Evolutionary conservation across 2,797 vertebrate species (phyloP).

Genomic region (Betta splendens): DNA sequence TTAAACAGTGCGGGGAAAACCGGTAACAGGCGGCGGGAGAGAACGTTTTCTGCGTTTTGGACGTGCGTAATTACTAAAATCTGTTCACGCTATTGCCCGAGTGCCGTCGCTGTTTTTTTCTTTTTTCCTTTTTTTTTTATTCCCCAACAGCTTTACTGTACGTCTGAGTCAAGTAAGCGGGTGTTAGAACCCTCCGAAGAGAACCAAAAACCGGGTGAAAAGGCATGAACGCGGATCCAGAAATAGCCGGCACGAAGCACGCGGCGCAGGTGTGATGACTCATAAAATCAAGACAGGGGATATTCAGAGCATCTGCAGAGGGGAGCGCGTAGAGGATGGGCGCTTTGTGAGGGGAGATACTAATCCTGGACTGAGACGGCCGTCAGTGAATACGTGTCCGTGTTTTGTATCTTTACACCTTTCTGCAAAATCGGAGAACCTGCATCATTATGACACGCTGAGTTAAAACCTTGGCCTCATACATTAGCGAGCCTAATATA

Average conservation of each 20-base stretch:
- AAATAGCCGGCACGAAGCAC: conserved; percentile 69
- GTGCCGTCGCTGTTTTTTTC: conserved; percentile 10
- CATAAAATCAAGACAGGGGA: conserved; percentile 57
- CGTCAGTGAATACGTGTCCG: background rate
- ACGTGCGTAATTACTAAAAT: conserved; percentile 54
- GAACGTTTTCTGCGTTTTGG: conserved; percentile 58
- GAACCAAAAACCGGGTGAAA: conserved; percentile 55
- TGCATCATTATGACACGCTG: background rate
- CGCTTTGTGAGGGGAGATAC: background rate
- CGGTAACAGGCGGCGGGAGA: conserved; percentile 43
- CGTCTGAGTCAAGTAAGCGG: conserved; percentile 37
- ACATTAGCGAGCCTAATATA: background rate
- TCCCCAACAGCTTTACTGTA: conserved; percentile 31
- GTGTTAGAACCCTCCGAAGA: conserved; percentile 41
- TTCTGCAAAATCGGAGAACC: background rate
- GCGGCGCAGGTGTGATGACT: conserved; percentile 69
- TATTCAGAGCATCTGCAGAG: conserved; percentile 48
- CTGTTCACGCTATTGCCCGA: conserved; percentile 38
- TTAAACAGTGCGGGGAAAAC: conserved; percentile 41
- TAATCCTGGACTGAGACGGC: background rate
- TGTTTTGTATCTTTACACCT: background rate
- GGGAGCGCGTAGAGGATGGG: background rate
- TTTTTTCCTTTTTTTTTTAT: background rate
- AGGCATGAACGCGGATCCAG: conserved; percentile 53
- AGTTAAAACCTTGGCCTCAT: background rate